A percentile compares a stretch with the other conserved stretches of the same genome.
Conservation (phyloP, 2,888 invertebrate genomes). For the Xylota segnis region DNA sequence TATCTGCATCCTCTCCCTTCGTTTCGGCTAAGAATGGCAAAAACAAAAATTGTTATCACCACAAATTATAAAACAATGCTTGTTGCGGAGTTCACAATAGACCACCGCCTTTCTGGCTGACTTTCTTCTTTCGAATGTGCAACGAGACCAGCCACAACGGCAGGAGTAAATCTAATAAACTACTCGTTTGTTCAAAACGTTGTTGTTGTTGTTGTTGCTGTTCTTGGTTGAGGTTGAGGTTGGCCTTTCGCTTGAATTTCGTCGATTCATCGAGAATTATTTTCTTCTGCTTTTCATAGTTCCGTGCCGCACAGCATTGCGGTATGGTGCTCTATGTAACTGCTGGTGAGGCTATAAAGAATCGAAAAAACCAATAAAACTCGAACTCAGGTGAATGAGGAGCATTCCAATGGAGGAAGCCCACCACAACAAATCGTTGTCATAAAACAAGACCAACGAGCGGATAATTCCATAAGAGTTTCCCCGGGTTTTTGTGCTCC, state of each 20-base stretch:
- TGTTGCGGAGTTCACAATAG: conserved; percentile 52
- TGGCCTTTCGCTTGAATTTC: conserved; percentile 52
- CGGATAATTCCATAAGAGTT: conserved; percentile 75
- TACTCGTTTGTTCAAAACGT: conserved; percentile 66
- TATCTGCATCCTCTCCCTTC: conserved; percentile 4
- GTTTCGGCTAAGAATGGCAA: conserved; percentile 14
- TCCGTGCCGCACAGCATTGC: conserved; percentile 8
- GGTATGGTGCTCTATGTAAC: conserved; percentile 26
- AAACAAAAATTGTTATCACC: conserved; percentile 61
- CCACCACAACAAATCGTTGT: conserved; percentile 76
- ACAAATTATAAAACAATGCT: conserved; percentile 75
- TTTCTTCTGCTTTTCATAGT: conserved; percentile 38
- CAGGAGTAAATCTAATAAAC: conserved; percentile 71
- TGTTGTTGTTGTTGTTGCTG: conserved; percentile 18
- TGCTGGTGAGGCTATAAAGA: conserved; percentile 62
- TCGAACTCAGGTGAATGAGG: conserved; percentile 73
- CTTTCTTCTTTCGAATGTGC: conserved; percentile 46
- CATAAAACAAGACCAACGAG: conserved; percentile 77
- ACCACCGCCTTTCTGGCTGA: conserved; percentile 60
- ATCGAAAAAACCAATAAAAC: conserved; percentile 74
- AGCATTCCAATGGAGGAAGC: conserved; percentile 73
- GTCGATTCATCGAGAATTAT: conserved; percentile 63
- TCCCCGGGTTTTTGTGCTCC: conserved; percentile 24
- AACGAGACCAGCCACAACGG: background rate
- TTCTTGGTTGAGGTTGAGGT: conserved; percentile 13